Conservation (phyloP, 2,888 invertebrate species). For the Yponomeuta cagnagella region DNA sequence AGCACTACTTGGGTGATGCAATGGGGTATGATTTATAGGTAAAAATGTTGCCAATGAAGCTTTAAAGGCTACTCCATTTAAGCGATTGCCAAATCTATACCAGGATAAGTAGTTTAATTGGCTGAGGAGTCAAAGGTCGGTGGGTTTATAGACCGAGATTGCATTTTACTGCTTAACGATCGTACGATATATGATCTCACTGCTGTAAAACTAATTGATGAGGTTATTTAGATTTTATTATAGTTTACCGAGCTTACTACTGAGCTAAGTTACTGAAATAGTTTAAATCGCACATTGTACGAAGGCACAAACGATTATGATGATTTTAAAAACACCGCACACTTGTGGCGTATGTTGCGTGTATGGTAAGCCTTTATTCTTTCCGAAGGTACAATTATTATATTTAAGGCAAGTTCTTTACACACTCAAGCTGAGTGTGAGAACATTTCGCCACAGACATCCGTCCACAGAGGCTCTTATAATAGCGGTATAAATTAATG, state of each 20-base stretch:
- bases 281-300: too few relatives aligned
- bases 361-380: too few relatives aligned
- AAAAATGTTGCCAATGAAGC: neutral
- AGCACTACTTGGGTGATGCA: neutral
- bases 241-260: too few relatives aligned
- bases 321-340: too few relatives aligned
- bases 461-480: neutral
- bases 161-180: neutral
- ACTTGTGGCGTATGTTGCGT: too few relatives aligned
- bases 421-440: neutral
- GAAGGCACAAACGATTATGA: too few relatives aligned
- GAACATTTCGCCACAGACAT: constrained; percentile 5
- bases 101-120: neutral
- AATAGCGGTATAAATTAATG: constrained; percentile 5
- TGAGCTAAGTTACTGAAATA: too few relatives aligned
- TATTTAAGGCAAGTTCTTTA: too few relatives aligned
- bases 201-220: too few relatives aligned
- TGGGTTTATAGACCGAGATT: neutral
- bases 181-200: too few relatives aligned
- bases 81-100: neutral
- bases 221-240: too few relatives aligned
- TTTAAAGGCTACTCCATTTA: neutral
- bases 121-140: neutral
- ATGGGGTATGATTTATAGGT: neutral
- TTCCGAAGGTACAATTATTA: too few relatives aligned